These are phyloP conservation scores for Psix sp. DNA, from an alignment of 1,140 invertebrate species.

Conservation along the genomic window DNA sequence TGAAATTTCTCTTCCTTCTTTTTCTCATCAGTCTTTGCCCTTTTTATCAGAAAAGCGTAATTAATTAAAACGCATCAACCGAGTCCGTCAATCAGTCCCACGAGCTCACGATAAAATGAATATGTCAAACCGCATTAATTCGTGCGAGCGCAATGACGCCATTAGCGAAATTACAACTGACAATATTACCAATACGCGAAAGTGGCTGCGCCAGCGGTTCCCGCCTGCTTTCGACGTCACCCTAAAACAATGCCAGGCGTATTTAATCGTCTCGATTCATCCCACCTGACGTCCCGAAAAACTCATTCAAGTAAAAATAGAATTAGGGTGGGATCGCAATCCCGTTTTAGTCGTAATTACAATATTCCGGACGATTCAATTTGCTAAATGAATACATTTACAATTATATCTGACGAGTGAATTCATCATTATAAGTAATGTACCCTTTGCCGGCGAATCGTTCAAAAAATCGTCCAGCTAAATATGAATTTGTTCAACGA, in stretches of 20 bases:
- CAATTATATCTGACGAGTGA: conserved; percentile 51
- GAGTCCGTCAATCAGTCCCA: conserved; percentile 31
- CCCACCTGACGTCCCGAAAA: conserved; percentile 56
- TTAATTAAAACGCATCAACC: conserved; percentile 37
- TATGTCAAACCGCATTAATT: conserved; percentile 48
- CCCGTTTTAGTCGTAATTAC: conserved; percentile 49
- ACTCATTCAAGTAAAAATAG: conserved; percentile 56
- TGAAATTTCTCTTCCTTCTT: conserved; percentile 17
- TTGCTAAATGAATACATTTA: conserved; percentile 56
- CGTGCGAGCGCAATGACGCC: conserved; percentile 58
- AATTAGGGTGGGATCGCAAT: conserved; percentile 50
- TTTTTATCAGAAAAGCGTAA: conserved; percentile 16
- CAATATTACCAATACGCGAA: conserved; percentile 69
- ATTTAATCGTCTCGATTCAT: conserved; percentile 55
- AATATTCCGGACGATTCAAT: conserved; percentile 50
- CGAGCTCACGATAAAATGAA: conserved; percentile 34
- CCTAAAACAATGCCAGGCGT: conserved; percentile 56
- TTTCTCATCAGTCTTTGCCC: neutral
- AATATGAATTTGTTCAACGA: too few species aligned
- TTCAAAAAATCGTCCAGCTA: conserved; percentile 15
- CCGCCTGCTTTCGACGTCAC: conserved; percentile 30
- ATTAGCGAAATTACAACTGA: conserved; percentile 73
- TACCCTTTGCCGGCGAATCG: conserved; percentile 39
- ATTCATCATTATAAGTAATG: conserved; percentile 55
- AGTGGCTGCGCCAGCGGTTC: conserved; percentile 48